A percentile compares a stretch with the other conserved stretches of the same genome.
Conservation (phyloP, 2,797 vertebrate species). For the Sebastolobus altivelis region DNA sequence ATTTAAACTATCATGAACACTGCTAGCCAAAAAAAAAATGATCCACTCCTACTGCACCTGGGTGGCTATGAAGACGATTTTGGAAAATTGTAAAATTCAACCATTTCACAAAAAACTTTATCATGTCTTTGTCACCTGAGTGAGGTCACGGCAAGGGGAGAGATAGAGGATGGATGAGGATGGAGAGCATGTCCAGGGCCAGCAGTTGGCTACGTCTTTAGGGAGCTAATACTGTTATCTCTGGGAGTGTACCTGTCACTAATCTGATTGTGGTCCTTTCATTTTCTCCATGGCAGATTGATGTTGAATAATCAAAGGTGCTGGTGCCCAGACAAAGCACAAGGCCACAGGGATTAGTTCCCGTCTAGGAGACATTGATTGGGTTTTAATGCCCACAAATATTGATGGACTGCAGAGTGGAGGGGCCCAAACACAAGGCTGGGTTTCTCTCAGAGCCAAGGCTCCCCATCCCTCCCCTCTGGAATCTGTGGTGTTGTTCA, state of each 20-base stretch:
- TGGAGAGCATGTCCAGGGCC: conserved; percentile 42
- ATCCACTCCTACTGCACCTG: neutral
- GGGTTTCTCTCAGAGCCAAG: conserved; percentile 24
- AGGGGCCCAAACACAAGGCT: conserved; percentile 43
- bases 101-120: conserved; percentile 24
- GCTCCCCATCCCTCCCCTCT: conserved; percentile 4
- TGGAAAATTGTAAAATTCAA: neutral
- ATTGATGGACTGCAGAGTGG: conserved; percentile 70
- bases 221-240: conserved; percentile 73
- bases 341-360: conserved; percentile 75
- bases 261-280: conserved; percentile 76
- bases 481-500: conserved; percentile 24
- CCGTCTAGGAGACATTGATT: conserved; percentile 76
- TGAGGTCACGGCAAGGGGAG: conserved; percentile 34
- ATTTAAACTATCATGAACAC: conserved; percentile 6
- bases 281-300: conserved; percentile 71
- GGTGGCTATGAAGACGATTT: neutral
- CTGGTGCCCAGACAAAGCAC: conserved; percentile 71
- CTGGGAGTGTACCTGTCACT: conserved; percentile 68
- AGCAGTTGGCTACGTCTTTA: conserved; percentile 48
- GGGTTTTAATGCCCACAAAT: conserved; percentile 77
- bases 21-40: conserved; percentile 1
- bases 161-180: conserved; percentile 25
- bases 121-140: conserved; percentile 15
- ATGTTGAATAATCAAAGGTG: conserved; percentile 79